Conservation (phyloP, 2,113 vertebrate species). For the Tachysurus vachellii region DNA sequence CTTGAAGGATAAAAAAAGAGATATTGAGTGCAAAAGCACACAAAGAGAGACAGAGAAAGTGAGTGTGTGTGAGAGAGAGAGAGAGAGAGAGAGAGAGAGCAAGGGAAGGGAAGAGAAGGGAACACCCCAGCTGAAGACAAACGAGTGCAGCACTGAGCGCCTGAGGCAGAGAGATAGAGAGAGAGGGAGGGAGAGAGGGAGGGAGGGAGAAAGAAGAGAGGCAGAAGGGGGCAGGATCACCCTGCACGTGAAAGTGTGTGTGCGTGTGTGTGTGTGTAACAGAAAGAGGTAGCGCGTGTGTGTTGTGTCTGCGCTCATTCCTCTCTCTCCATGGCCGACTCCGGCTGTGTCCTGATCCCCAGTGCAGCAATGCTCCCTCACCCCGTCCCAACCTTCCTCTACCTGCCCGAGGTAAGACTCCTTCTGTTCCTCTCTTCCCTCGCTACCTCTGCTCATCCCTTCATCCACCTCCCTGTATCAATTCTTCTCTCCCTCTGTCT, state of each 20-base stretch:
- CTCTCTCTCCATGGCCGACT: slow-evolving; percentile 91
- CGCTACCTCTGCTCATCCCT: slow-evolving; percentile 14
- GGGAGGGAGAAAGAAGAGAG: slow-evolving; percentile 48
- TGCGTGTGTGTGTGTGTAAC: slow-evolving; percentile 50
- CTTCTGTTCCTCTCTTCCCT: background rate
- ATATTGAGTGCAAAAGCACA: slow-evolving; percentile 5
- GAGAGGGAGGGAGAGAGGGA: slow-evolving; percentile 47
- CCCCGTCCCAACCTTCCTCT: slow-evolving; percentile 90
- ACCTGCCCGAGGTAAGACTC: slow-evolving; percentile 93
- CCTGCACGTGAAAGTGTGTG: slow-evolving; percentile 48
- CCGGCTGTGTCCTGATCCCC: slow-evolving; percentile 94
- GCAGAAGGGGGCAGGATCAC: slow-evolving; percentile 61
- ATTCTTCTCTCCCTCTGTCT: background rate
- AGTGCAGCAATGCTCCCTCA: slow-evolving; percentile 91
- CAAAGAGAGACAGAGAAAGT: slow-evolving; percentile 44
- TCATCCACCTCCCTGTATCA: background rate
- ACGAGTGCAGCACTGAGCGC: slow-evolving; percentile 28
- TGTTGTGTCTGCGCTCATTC: slow-evolving; percentile 72
- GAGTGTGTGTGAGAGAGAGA: slow-evolving; percentile 43
- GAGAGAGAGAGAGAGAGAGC: slow-evolving; percentile 33
- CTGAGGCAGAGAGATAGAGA: slow-evolving; percentile 46
- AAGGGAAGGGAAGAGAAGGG: slow-evolving; percentile 49
- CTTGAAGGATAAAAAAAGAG: slow-evolving; percentile 54
- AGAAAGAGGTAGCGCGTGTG: slow-evolving; percentile 74
- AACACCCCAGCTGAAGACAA: slow-evolving; percentile 40